Conservation (phyloP, 2,113 vertebrate genomes). For the Panthera tigris region DNA sequence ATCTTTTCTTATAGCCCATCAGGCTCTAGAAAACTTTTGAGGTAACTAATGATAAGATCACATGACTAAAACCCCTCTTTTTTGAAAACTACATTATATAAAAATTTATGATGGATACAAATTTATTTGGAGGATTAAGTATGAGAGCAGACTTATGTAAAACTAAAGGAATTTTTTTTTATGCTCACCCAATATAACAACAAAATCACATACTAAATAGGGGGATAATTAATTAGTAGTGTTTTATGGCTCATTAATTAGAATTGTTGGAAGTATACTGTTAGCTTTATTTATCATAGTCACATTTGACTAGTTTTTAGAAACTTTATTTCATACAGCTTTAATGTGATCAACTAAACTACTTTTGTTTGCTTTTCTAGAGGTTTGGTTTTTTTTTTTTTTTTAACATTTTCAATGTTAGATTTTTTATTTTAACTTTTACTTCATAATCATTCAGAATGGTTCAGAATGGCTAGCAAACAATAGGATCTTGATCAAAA, state of each 20-base stretch:
- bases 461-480: background rate
- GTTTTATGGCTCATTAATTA: background rate
- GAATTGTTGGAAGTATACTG: background rate
- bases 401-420: background rate
- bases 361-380: background rate
- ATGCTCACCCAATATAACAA: background rate
- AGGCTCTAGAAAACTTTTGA: background rate
- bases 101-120: background rate
- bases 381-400: too few relatives aligned
- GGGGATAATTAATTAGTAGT: background rate
- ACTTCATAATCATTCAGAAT: background rate
- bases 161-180: background rate
- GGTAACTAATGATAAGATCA: background rate
- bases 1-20: background rate
- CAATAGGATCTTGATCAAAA: background rate
- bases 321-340: background rate
- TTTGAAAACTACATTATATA: background rate
- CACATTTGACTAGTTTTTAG: background rate
- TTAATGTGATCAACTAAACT: background rate
- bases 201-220: background rate
- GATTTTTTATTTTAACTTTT: background rate
- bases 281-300: background rate
- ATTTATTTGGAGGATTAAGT: background rate
- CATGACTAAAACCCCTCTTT: background rate
- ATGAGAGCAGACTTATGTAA: background rate